Percentiles rank a stretch among this genome's conserved stretches.
Conservation (phyloP, 2,888 invertebrate genomes). For the Troides aeacus region DNA sequence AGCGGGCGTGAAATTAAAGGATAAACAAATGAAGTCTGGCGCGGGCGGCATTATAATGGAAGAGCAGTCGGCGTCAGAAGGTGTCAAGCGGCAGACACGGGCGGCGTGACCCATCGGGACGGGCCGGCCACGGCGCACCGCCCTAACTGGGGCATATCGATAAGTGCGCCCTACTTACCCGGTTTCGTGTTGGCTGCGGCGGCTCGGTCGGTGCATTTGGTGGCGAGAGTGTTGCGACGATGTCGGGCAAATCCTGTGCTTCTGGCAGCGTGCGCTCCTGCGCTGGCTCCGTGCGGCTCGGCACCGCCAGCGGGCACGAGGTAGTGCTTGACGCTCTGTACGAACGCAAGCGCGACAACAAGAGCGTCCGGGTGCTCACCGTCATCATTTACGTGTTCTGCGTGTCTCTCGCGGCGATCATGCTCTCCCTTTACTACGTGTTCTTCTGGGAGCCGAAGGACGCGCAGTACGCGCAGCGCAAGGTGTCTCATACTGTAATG, state of each 20-base stretch:
- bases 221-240: constrained; percentile 46
- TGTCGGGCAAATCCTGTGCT: constrained; percentile 80
- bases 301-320: constrained; percentile 71
- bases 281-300: constrained; percentile 69
- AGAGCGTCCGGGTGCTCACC: constrained; percentile 93
- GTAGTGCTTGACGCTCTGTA: constrained; percentile 87
- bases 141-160: constrained; percentile 73
- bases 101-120: constrained; percentile 66
- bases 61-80: constrained; percentile 73
- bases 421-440: constrained; percentile 95
- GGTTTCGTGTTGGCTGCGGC: constrained; percentile 45
- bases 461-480: constrained; percentile 74
- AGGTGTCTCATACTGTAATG: constrained; percentile 76
- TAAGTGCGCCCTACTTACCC: constrained; percentile 74
- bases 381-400: constrained; percentile 96
- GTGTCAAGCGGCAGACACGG: constrained; percentile 74
- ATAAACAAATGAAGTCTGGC: constrained; percentile 76
- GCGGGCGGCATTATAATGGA: constrained; percentile 71
- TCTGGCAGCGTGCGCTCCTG: constrained; percentile 78
- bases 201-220: constrained; percentile 50
- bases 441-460: constrained; percentile 94
- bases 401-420: constrained; percentile 95
- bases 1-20: constrained; percentile 75
- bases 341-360: constrained; percentile 91
- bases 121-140: constrained; percentile 59